phyloP scores from a whole-genome alignment of 1,140 invertebrate species.

The Pararge aegeria region DNA sequence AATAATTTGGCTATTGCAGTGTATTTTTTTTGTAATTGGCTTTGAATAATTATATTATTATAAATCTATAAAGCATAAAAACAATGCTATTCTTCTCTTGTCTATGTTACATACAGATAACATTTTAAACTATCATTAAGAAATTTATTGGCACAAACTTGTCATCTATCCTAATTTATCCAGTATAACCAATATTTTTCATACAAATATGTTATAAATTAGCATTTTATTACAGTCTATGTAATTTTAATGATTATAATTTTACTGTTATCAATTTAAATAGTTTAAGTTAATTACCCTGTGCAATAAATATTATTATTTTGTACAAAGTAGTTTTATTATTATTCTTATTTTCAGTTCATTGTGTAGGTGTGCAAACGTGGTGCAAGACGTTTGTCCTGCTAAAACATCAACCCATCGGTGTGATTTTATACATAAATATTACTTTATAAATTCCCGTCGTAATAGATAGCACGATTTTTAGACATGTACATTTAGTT shows the following conservation, averaged over 20 bases:
- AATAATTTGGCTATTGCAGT: not conserved
- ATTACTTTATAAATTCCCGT: no score
- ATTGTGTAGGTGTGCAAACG: no score
- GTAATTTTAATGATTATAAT: conserved; percentile 18
- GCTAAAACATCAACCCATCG: no score
- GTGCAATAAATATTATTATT: conserved; percentile 61
- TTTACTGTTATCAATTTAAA: conserved; percentile 39
- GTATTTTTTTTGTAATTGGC: no score
- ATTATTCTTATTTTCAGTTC: no score
- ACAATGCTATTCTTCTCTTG: no score
- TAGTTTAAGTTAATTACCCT: conserved; percentile 52
- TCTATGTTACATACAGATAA: not conserved
- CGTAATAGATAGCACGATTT: no score
- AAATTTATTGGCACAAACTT: not conserved
- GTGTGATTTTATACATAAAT: no score
- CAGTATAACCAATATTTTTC: conserved; percentile 2
- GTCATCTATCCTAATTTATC: not conserved
- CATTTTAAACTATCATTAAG: not conserved
- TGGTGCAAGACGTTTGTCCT: no score
- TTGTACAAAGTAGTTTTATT: conserved; percentile 39
- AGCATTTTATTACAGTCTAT: conserved; percentile 6
- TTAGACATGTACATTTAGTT: no score
- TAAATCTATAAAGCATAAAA: no score
- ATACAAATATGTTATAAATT: not conserved
- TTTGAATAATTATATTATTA: not conserved